These are phyloP conservation scores for Gibbula magus DNA, from an alignment of 2,888 invertebrate species.

Conservation along the genomic window DNA sequence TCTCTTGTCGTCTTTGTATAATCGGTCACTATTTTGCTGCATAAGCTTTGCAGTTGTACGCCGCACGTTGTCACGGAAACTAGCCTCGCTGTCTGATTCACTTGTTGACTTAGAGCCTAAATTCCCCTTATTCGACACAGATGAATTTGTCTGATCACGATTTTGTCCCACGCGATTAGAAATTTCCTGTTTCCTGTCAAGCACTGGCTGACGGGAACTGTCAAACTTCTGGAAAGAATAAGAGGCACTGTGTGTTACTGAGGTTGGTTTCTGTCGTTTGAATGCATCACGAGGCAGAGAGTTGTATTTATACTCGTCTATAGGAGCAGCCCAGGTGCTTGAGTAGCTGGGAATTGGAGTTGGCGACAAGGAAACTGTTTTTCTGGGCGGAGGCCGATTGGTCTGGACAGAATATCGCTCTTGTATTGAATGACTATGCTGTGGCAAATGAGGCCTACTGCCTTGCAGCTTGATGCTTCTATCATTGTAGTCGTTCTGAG, in stretches of 20 bases:
- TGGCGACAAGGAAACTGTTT: neutral
- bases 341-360: neutral
- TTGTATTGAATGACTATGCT: neutral
- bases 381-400: neutral
- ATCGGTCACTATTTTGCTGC: neutral
- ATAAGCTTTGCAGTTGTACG: constrained; percentile 1
- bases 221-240: neutral
- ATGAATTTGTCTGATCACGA: neutral
- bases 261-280: neutral
- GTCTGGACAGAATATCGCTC: neutral
- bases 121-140: neutral
- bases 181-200: constrained; percentile 18
- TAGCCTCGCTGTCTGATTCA: constrained; percentile 10
- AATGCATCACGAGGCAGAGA: constrained; percentile 14
- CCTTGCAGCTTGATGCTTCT: neutral
- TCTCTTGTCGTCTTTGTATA: neutral
- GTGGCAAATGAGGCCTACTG: neutral
- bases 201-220: neutral
- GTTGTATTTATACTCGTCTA: constrained; percentile 12
- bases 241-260: neutral
- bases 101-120: neutral
- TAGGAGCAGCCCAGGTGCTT: neutral
- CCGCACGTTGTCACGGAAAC: neutral
- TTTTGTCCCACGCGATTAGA: neutral
- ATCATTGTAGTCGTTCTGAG: neutral